phyloP scores from a whole-genome alignment of 1,140 invertebrate species.

The Archegozetes longisetosus region DNA sequence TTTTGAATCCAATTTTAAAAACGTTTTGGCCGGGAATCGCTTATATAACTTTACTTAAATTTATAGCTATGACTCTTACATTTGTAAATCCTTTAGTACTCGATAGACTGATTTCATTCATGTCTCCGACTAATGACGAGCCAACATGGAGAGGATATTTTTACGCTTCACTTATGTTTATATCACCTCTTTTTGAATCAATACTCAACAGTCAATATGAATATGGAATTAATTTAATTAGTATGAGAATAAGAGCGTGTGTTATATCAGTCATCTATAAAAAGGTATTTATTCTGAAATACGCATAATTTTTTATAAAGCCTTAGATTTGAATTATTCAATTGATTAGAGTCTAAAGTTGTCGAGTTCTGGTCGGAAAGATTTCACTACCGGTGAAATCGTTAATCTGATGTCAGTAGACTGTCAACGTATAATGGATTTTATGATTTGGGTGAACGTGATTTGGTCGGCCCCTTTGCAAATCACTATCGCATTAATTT shows the following conservation, averaged over 20 bases:
- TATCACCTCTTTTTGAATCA: slow-evolving; percentile 12
- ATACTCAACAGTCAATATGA: slow-evolving; percentile 15
- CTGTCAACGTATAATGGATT: slow-evolving; percentile 8
- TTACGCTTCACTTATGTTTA: slow-evolving; percentile 13
- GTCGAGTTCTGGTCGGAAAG: slow-evolving; percentile 14
- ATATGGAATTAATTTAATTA: slow-evolving; percentile 11
- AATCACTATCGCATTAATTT: slow-evolving; percentile 25
- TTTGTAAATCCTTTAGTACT: slow-evolving; percentile 60
- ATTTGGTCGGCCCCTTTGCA: slow-evolving; percentile 24
- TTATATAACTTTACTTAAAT: slow-evolving; percentile 56
- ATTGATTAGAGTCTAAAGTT: slow-evolving; percentile 15
- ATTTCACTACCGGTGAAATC: slow-evolving; percentile 20
- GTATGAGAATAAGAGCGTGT: slow-evolving; percentile 12
- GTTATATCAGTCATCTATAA: slow-evolving; percentile 16
- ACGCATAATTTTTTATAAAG: neutral
- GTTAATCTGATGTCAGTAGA: slow-evolving; percentile 21
- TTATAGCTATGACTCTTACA: slow-evolving; percentile 64
- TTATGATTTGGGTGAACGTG: slow-evolving; percentile 16
- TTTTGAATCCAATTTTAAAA: slow-evolving; percentile 26
- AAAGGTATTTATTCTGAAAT: slow-evolving; percentile 2
- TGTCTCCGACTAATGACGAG: slow-evolving; percentile 32
- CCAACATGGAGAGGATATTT: slow-evolving; percentile 42
- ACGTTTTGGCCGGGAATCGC: slow-evolving; percentile 69
- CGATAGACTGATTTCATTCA: slow-evolving; percentile 10
- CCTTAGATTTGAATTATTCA: neutral